Evolutionary conservation across 2,113 vertebrate species (phyloP), one percentile per base, ranked within the genome.

Genomic region (Xenopus borealis): DNA sequence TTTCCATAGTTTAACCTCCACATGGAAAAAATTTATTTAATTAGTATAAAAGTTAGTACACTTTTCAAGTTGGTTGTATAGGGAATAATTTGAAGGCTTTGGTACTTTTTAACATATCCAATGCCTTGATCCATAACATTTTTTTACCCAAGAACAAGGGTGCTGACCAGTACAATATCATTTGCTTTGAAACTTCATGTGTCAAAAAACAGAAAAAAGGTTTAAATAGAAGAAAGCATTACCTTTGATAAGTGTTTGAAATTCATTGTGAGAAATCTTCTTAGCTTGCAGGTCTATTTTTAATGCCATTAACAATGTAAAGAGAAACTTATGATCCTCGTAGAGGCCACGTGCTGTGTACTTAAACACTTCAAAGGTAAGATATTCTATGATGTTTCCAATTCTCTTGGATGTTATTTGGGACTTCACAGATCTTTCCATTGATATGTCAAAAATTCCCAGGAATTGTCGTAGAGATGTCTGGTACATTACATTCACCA

Each of bases 401-500:
- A 94, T 89, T 46, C 93, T 88, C 83, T 92, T 94, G 75, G 91
- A 72, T 55, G 92, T 89, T 80, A 93, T 66, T 68, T 90, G 93
- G 8, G 92, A 90, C 83, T 87, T 91, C 72, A 0, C 72, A 0
- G 93, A 91, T 76, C 79, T 83, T 75, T 86, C 87, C 86, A 94
- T 84, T 23, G 93, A 93, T 0, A 82, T 78, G 80, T 94, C 92
- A 77, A 95, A 95, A 59, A 94, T 84, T n/a, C 89, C 85, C 67
- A 95, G 84, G 81, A 94, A 95, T 80, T 95, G 93, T 0, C 87
- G 68, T 27, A 94, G 84, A 0, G 93, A 93, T 27, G 92, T 95
- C 83, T 95, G 93, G 85, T 95, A 94, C 93, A 95, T 94, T 66
- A 92, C 47, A 79, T 94, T 93, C 64, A 95, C 92, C 74, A 92